These are phyloP conservation scores for Tuta absoluta DNA, from an alignment of 2,888 invertebrate genomes.

Conservation along the genomic window DNA sequence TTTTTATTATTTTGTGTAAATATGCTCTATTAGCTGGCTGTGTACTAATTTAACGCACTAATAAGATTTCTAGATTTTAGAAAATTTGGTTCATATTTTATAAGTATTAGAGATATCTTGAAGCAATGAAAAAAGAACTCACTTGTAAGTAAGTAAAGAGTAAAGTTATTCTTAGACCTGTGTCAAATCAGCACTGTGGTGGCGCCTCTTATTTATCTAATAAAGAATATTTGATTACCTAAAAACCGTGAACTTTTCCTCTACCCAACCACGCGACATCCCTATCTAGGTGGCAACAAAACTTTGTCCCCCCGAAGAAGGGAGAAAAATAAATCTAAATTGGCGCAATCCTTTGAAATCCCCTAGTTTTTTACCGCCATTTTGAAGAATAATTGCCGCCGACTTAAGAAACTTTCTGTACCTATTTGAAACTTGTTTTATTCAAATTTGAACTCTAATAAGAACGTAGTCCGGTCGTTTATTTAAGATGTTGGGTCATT, in stretches of 20 bases:
- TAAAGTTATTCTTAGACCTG: too few relatives aligned
- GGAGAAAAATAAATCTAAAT: slow-evolving; percentile 80
- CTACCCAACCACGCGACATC: slow-evolving; percentile 38
- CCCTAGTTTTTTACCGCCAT: slow-evolving; percentile 77
- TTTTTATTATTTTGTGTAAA: too few relatives aligned
- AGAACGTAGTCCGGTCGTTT: background rate
- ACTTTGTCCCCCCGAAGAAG: slow-evolving; percentile 58
- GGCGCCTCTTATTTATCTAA: too few relatives aligned
- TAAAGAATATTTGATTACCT: too few relatives aligned
- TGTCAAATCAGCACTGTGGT: too few relatives aligned
- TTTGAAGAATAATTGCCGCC: slow-evolving; percentile 74
- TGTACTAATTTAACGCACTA: too few relatives aligned
- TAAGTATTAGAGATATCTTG: too few relatives aligned
- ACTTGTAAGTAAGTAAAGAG: too few relatives aligned
- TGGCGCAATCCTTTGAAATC: slow-evolving; percentile 76
- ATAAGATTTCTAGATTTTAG: too few relatives aligned
- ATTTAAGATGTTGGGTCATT: background rate
- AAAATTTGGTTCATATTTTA: too few relatives aligned
- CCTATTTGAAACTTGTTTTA: slow-evolving; percentile 16
- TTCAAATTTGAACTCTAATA: slow-evolving; percentile 38
- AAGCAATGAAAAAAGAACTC: too few relatives aligned
- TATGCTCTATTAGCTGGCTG: too few relatives aligned
- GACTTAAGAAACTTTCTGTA: slow-evolving; percentile 60
- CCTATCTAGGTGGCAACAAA: slow-evolving; percentile 62
- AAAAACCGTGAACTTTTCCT: slow-evolving; percentile 40